Evolutionary conservation across 2,797 vertebrate species (phyloP).

Genomic region (Callimico goeldii): DNA sequence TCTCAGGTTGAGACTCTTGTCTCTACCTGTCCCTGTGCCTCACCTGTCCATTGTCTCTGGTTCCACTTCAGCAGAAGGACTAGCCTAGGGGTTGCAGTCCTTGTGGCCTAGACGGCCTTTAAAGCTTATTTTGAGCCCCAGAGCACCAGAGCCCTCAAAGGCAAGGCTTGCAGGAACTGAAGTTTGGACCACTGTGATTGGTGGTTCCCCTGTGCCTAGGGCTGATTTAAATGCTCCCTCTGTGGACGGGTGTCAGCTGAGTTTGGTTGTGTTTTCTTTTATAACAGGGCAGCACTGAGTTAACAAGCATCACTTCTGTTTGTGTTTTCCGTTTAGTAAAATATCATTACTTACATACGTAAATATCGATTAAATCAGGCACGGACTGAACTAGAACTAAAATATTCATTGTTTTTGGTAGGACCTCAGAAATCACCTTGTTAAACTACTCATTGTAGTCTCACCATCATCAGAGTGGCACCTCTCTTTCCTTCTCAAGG

Average conservation of each 20-base stretch:
- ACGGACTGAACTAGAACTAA: neutral
- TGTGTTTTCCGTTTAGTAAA: conserved; percentile 1
- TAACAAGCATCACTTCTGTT: neutral
- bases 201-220: neutral
- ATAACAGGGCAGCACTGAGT: neutral
- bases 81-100: neutral
- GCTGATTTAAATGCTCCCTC: neutral
- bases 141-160: neutral
- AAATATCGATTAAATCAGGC: neutral
- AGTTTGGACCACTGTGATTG: neutral
- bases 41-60: neutral
- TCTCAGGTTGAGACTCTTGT: neutral
- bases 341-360: neutral
- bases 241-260: neutral
- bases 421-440: neutral
- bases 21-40: neutral
- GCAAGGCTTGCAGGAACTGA: neutral
- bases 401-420: neutral
- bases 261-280: neutral
- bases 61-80: neutral
- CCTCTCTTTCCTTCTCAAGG: neutral
- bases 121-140: neutral
- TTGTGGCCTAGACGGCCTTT: neutral
- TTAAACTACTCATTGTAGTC: neutral
- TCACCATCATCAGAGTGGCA: neutral